phyloP scores from a whole-genome alignment of 37 sponge, comb jelly and placozoan genomes.

The Ianthella basta region DNA sequence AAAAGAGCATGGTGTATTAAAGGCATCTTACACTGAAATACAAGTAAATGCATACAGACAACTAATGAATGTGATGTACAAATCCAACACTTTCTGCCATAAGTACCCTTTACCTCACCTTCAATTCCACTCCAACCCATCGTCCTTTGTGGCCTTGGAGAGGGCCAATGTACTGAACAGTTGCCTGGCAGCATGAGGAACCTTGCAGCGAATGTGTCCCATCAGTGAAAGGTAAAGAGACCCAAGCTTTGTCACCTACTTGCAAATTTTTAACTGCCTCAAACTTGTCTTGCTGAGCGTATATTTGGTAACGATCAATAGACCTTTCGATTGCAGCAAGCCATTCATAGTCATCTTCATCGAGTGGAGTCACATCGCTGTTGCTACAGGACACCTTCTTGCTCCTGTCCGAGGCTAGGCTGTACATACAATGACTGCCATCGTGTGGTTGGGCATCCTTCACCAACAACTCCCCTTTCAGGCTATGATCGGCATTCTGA shows the following conservation, averaged over 20 bases:
- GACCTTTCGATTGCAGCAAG: background rate
- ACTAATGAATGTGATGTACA: too few species aligned
- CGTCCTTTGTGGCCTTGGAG: background rate
- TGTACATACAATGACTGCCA: background rate
- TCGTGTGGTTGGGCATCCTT: too few species aligned
- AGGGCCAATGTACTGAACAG: slow-evolving; percentile 12
- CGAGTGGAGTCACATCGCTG: background rate
- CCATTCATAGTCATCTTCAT: background rate
- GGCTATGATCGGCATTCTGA: too few species aligned
- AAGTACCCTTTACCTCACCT: background rate
- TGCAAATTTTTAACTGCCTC: background rate
- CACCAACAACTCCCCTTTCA: too few species aligned
- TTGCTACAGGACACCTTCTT: background rate
- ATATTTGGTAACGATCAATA: background rate
- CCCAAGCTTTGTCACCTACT: background rate
- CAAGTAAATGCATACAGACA: too few species aligned
- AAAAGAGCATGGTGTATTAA: too few species aligned
- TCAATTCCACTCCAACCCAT: background rate
- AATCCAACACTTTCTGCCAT: background rate
- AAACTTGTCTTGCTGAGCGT: background rate
- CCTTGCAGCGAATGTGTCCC: background rate
- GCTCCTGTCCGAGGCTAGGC: background rate
- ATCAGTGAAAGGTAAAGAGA: background rate
- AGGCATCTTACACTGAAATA: too few species aligned
- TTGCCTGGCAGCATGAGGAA: background rate